Percentiles rank a stretch among this genome's conserved stretches.
phyloP scores from a whole-genome alignment of 2,888 invertebrate species.

The Belgica antarctica region DNA sequence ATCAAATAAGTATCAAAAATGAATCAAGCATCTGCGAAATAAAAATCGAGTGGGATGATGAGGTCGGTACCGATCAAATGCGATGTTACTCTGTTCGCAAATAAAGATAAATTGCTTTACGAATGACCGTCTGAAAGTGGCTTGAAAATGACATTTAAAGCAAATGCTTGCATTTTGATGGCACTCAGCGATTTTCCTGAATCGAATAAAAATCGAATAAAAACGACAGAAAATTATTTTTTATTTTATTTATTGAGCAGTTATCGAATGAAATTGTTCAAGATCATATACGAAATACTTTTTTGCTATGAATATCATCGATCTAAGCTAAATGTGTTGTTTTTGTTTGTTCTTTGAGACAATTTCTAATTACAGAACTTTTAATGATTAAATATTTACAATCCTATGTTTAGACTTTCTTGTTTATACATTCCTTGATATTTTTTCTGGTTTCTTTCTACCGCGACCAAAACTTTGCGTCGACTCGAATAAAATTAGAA shows the following conservation, averaged over 20 bases:
- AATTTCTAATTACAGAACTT: neutral
- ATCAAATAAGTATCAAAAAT: conserved; percentile 29
- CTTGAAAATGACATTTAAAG: too few relatives aligned
- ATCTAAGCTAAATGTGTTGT: neutral
- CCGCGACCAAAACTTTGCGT: too few relatives aligned
- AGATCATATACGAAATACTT: neutral
- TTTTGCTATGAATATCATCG: conserved; percentile 18
- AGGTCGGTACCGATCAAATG: conserved; percentile 5
- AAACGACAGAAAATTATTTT: neutral
- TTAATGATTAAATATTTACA: conserved; percentile 11
- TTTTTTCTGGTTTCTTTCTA: neutral
- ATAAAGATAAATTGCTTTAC: conserved; percentile 3
- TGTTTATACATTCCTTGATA: conserved; percentile 19
- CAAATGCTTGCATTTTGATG: too few relatives aligned
- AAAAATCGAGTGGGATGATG: conserved; percentile 26
- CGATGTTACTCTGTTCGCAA: neutral
- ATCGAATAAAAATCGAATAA: too few relatives aligned
- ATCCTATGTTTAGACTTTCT: neutral
- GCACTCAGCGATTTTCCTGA: too few relatives aligned
- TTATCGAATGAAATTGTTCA: neutral
- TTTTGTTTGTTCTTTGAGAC: neutral
- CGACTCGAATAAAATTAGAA: too few relatives aligned
- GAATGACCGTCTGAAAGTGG: too few relatives aligned
- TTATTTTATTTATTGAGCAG: conserved; percentile 19
- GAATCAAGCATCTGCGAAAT: conserved; percentile 3